phyloP scores from a whole-genome alignment of 2,797 vertebrate genomes.

The Cirrhinus molitorella region DNA sequence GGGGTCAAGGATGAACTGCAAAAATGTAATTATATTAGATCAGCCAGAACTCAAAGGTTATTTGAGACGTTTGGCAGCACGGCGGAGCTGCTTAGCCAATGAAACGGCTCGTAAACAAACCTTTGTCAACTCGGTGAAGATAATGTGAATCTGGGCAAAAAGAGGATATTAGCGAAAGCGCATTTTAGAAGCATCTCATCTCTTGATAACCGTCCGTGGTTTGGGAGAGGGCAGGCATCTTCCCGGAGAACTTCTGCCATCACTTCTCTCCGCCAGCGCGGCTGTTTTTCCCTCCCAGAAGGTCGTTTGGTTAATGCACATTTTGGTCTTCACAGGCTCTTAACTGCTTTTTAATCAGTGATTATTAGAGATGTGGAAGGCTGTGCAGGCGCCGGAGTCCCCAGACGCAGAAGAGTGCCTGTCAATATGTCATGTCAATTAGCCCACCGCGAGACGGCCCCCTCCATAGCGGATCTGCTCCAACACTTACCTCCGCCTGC shows the following conservation, averaged over 20 bases:
- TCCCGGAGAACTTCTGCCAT: conserved; percentile 56
- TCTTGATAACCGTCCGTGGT: conserved; percentile 61
- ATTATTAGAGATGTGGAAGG: conserved; percentile 87
- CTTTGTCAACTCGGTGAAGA: conserved; percentile 58
- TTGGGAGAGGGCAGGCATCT: conserved; percentile 33
- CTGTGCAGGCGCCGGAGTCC: conserved; percentile 73
- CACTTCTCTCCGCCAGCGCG: conserved; percentile 64
- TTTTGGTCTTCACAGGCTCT: conserved; percentile 90
- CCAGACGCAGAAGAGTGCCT: conserved; percentile 80
- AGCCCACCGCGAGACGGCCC: conserved; percentile 67
- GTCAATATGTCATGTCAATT: conserved; percentile 88
- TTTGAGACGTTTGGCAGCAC: conserved; percentile 48
- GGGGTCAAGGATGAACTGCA: conserved; percentile 63
- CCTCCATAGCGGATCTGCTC: conserved; percentile 66
- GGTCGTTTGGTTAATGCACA: conserved; percentile 89
- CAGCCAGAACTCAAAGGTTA: conserved; percentile 63
- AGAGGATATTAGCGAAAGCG: conserved; percentile 54
- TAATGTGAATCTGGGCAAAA: conserved; percentile 57
- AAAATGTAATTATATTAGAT: conserved; percentile 63
- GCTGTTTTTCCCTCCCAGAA: conserved; percentile 75
- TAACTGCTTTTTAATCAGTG: conserved; percentile 96
- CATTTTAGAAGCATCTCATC: conserved; percentile 58
- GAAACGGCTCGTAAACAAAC: conserved; percentile 50
- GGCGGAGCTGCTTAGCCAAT: conserved; percentile 31
- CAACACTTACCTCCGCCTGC: conserved; percentile 17